These are phyloP conservation scores for Melolontha melolontha DNA, from an alignment of 2,888 invertebrate genomes.

Conservation along the genomic window DNA sequence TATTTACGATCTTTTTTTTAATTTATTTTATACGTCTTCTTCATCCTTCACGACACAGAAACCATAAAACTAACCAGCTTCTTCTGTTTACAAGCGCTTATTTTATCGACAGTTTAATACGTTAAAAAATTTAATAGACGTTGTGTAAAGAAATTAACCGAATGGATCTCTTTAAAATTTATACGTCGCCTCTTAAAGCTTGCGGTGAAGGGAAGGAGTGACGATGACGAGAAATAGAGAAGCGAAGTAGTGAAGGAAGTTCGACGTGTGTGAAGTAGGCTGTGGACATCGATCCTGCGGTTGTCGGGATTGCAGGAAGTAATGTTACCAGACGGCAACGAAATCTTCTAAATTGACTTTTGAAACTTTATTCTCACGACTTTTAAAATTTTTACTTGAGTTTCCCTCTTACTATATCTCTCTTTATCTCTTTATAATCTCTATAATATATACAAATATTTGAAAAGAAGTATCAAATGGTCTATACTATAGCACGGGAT, in stretches of 20 bases:
- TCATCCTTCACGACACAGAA: too few relatives aligned
- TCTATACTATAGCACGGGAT: too few relatives aligned
- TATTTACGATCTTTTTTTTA: conserved; percentile 15
- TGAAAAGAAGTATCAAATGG: too few relatives aligned
- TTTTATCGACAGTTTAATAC: too few relatives aligned
- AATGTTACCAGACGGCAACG: conserved; percentile 21
- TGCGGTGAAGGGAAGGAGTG: neutral
- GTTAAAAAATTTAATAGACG: too few relatives aligned
- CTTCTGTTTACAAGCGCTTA: too few relatives aligned
- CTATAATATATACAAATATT: too few relatives aligned
- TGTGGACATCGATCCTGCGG: conserved; percentile 58
- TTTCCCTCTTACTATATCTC: neutral
- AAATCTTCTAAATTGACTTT: conserved; percentile 37
- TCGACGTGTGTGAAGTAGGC: conserved; percentile 26
- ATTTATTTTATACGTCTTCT: neutral
- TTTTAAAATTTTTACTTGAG: conserved; percentile 16
- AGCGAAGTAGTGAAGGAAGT: conserved; percentile 20
- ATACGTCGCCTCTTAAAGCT: too few relatives aligned
- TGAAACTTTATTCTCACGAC: conserved; percentile 16
- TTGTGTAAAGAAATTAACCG: too few relatives aligned
- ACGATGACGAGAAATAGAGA: neutral
- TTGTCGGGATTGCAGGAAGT: conserved; percentile 57
- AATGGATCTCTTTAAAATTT: too few relatives aligned
- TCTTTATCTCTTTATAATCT: neutral
- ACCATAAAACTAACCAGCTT: too few relatives aligned